Evolutionary conservation across 1,140 invertebrate genomes (phyloP), one percentile per base, ranked within the genome.

Genomic region (Maniola jurtina): DNA sequence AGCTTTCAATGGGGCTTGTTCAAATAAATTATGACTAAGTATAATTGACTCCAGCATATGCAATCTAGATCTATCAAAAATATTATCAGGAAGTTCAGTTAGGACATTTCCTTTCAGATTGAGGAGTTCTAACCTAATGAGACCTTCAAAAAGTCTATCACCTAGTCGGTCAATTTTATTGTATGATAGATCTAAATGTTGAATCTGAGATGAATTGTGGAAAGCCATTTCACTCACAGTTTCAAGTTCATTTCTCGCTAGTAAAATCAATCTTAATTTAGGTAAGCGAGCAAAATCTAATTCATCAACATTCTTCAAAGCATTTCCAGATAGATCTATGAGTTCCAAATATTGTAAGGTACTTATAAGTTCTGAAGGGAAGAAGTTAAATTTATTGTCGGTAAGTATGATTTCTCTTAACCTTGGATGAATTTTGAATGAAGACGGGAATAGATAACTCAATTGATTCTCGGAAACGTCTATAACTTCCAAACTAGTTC

Each of bases 131-230:
- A 98, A 79, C 42, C 96, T 92, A 36, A 95, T 92, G 16, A 98
- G 79, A 25, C 96, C 96, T 83, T 97, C 95, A 87, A 98, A 96
- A 2, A 95, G 94, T 72, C 96, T 92, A 61, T 96, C 96, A 2
- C 94, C 94, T 7, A 98, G 83, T 34, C 93, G 90, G 73, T 96
- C 95, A 13, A 98, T 88, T 63, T 93, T 93, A 83, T 98, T 98
- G 52, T 91, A 75, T 0, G 95, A 94, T 45, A 98, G 88, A 86
- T 97, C 95, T 34, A 98, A 79, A 11, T 93, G 78, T 81, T 98
- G 97, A 61, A 98, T 91, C 87, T 97, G 96, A 0, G 96, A 95
- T 0, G 97, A 98, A 81, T 98, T 98, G 72, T 97, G 95, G 83
- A 98, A 98, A 0, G 96, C 95, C 89, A 96, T 94, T 89, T 97